These are phyloP conservation scores for Xiphophorus couchianus DNA, from an alignment of 2,113 vertebrate genomes.

Conservation along the genomic window DNA sequence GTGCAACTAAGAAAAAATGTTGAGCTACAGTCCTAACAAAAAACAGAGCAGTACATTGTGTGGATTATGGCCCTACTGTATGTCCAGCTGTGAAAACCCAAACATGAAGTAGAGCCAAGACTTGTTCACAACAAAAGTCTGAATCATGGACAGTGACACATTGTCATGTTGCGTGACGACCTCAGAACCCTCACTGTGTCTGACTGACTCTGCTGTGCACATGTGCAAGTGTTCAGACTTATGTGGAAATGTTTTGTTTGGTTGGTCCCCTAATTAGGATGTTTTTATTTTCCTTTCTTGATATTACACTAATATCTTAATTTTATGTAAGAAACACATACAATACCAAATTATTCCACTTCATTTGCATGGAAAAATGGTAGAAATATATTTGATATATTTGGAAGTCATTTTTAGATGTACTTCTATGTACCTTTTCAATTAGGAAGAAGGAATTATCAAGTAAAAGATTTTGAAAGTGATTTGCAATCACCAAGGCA, in stretches of 20 bases:
- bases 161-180: constrained; percentile 54
- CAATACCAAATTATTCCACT: too few species aligned
- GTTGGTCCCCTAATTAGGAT: neutral
- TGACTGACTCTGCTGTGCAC: constrained; percentile 41
- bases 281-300: neutral
- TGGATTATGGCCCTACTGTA: constrained; percentile 32
- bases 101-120: constrained; percentile 46
- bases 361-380: too few species aligned
- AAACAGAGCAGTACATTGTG: constrained; percentile 13
- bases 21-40: constrained; percentile 20
- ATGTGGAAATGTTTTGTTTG: constrained; percentile 39
- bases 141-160: constrained; percentile 41
- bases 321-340: too few species aligned
- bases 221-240: constrained; percentile 21
- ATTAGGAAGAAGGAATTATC: neutral
- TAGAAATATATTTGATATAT: too few species aligned
- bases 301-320: neutral
- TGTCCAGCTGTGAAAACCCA: constrained; percentile 36
- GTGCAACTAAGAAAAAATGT: constrained; percentile 15
- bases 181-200: constrained; percentile 33
- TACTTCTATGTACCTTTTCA: neutral
- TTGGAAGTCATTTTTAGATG: too few species aligned
- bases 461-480: neutral
- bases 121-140: constrained; percentile 37
- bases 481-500: neutral